A percentile compares a stretch with the other conserved stretches of the same genome.
Evolutionary conservation across 2,888 invertebrate species (phyloP).

Genomic region (Halocaridina rubra): DNA sequence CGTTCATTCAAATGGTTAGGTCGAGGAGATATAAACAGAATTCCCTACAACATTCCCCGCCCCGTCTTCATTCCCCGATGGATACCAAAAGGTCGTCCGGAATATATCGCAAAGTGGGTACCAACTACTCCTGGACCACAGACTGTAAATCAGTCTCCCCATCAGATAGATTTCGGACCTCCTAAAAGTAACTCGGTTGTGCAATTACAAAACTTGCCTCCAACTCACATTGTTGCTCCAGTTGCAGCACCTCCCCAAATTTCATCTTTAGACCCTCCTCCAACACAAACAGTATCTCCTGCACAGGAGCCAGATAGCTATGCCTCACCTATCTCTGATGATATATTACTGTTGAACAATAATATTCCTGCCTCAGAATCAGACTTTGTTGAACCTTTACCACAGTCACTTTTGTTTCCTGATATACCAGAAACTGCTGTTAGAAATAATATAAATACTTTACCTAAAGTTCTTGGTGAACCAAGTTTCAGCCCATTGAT

Average conservation of each 20-base stretch:
- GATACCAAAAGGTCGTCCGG: conserved; percentile 19
- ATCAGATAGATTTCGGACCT: neutral
- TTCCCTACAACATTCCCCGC: conserved; percentile 19
- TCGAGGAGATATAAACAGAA: conserved; percentile 1
- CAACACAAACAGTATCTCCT: neutral
- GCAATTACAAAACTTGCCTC: neutral
- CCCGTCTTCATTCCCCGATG: conserved; percentile 34
- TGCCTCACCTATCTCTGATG: conserved; percentile 2
- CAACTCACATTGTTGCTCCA: neutral
- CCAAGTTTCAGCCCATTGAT: neutral
- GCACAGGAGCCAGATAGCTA: neutral
- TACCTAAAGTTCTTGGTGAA: neutral
- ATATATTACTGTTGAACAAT: neutral
- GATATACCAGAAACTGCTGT: neutral
- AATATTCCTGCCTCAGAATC: neutral
- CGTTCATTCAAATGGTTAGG: conserved; percentile 41
- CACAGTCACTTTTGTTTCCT: no score
- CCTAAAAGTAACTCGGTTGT: conserved; percentile 7
- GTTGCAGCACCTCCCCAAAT: neutral
- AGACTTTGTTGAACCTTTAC: no score
- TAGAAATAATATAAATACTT: neutral
- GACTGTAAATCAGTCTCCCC: neutral
- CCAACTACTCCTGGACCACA: conserved; percentile 28
- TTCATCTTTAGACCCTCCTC: no score
- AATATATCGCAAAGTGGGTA: conserved; percentile 34